phyloP scores from a whole-genome alignment of 2,113 vertebrate genomes.

The Equus przewalskii region DNA sequence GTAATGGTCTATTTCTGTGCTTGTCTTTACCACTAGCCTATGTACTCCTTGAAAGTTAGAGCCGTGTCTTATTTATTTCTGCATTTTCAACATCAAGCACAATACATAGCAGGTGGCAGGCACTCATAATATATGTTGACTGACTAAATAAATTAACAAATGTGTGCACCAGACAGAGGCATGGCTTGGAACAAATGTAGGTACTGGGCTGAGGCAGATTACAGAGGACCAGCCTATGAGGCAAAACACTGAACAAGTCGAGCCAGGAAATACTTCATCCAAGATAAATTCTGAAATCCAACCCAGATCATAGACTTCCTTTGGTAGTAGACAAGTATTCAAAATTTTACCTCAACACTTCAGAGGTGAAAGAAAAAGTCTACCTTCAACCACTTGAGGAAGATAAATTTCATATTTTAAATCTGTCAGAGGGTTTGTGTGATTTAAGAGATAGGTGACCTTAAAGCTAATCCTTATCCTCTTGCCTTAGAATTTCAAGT shows the following conservation, averaged over 20 bases:
- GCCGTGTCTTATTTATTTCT: background rate
- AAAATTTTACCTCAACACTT: conserved; percentile 51
- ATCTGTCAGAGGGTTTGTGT: conserved; percentile 53
- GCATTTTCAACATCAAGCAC: background rate
- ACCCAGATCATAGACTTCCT: background rate
- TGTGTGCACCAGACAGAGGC: background rate
- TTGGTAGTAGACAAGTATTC: background rate
- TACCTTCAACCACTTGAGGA: conserved; percentile 52
- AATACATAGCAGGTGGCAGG: background rate
- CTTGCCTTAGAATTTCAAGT: conserved; percentile 67
- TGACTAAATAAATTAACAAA: background rate
- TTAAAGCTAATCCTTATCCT: conserved; percentile 53
- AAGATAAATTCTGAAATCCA: conserved; percentile 39
- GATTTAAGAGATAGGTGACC: conserved; percentile 70
- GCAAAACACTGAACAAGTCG: background rate
- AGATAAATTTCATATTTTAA: conserved; percentile 67
- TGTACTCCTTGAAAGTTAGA: background rate
- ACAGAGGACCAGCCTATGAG: background rate
- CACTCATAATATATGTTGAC: background rate
- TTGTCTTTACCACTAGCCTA: background rate
- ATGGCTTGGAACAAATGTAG: background rate
- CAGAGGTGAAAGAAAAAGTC: conserved; percentile 27
- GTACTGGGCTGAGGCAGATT: background rate
- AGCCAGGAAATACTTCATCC: background rate
- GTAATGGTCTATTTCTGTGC: background rate